Base-by-base conservation (phyloP, 2,888 invertebrate species). In the Neria commutata region DNA sequence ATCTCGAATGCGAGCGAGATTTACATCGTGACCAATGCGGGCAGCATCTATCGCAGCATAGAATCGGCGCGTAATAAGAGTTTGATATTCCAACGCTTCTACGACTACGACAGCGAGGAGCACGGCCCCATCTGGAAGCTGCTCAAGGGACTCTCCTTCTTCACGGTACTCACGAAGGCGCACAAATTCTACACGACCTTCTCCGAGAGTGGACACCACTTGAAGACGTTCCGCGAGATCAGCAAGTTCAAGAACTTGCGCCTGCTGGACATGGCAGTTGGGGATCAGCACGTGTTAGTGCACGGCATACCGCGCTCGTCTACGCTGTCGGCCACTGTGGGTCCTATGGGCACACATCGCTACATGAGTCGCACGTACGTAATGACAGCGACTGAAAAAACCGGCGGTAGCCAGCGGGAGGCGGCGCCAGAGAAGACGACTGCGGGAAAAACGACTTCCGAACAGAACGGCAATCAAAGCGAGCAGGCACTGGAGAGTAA, bases 131-230 rank as follows among this genome's bases (percentile, higher is more conserved):
- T 81, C 34, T 76, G 78, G 68, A 81, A 81, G 61, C 64, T 81
- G 2, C 56, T 81, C 2, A 78, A 78, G 54, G 80, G 81, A 2
- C 74, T 67, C 29, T 81, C 81, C 19, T 81, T 81, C 63, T 81
- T 74, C 58, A 75, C 78, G 1, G 79, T 77, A 5, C 71, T 81
- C 3, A 81, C 78, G 55, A 79, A 76, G 65, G 78, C 79, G 0
- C 75, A 78, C 63, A 81, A 81, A 62, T 81, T 81, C 64, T 79
- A 79, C 23, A 81, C 81, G 2, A 81, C 82, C 8, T 81, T 81
- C 59, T 81, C 81, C 42, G 81, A 81, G 63, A 80, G 80, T 55
- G 81, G 81, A 1, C 81, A 81, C 63, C 81, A 81, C 59, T 63
- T 80, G 62, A 81, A 79, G 62, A 81, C 81, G 5, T 81, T 81